Evolutionary conservation across 2,113 vertebrate species (phyloP).

Genomic region (Zosterops japonicus): DNA sequence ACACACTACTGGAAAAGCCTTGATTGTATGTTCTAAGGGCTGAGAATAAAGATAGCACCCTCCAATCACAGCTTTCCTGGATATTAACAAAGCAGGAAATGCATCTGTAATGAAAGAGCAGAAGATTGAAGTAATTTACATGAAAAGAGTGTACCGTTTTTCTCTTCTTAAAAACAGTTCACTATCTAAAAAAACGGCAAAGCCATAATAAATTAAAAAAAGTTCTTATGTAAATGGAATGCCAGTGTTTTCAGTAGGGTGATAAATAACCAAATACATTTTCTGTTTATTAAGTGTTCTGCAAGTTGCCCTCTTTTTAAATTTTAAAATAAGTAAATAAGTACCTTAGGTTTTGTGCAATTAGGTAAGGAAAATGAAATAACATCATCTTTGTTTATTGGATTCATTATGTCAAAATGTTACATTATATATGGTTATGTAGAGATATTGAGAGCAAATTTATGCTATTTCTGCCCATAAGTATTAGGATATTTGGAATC

Average conservation of each 20-base stretch:
- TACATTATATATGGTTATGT: not conserved
- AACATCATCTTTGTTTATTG: not conserved
- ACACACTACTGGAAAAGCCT: not conserved
- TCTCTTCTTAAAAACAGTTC: not conserved
- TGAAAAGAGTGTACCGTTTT: not conserved
- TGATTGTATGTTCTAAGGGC: not conserved
- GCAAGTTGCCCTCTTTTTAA: not conserved
- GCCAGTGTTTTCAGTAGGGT: not conserved
- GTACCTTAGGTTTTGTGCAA: not conserved
- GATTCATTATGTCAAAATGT: not conserved
- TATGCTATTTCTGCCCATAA: not conserved
- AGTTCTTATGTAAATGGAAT: not conserved
- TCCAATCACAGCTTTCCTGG: not conserved
- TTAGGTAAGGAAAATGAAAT: not conserved
- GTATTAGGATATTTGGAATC: not conserved
- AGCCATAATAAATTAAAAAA: not conserved
- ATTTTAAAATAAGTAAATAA: not conserved
- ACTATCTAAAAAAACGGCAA: not conserved
- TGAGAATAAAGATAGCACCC: slow-evolving; percentile 31
- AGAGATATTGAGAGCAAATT: not conserved
- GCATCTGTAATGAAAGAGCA: not conserved
- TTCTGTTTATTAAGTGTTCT: not conserved
- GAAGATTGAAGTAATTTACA: not conserved
- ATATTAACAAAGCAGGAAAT: not conserved
- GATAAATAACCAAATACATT: not conserved